These are phyloP conservation scores for Delphinus delphis DNA, from an alignment of 2,113 vertebrate genomes.

Conservation along the genomic window DNA sequence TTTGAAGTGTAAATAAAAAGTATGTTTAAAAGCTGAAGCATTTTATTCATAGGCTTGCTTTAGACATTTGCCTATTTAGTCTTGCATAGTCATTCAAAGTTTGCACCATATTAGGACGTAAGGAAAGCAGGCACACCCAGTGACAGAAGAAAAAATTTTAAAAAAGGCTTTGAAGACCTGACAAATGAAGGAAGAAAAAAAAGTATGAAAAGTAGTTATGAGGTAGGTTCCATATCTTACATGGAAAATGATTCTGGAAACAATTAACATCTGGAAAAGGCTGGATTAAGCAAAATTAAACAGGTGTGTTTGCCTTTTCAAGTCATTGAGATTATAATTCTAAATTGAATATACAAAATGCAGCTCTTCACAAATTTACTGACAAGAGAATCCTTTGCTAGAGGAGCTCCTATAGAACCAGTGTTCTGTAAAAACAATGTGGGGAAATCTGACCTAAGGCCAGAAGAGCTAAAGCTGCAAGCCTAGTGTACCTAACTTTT, in stretches of 20 bases:
- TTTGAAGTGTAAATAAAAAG: background rate
- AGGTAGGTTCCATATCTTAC: background rate
- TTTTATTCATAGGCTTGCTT: background rate
- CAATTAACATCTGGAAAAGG: background rate
- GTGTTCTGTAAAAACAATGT: background rate
- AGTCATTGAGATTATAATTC: background rate
- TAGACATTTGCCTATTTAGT: background rate
- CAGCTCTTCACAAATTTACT: background rate
- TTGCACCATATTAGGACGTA: background rate
- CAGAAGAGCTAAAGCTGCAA: background rate
- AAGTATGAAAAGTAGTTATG: background rate
- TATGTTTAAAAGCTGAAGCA: background rate
- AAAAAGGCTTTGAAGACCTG: background rate
- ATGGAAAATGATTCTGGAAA: constrained; percentile 28
- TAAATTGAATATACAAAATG: background rate
- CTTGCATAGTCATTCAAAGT: background rate
- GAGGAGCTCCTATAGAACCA: background rate
- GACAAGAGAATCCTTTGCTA: background rate
- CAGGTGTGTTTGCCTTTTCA: background rate
- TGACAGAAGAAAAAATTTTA: background rate
- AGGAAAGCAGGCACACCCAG: background rate
- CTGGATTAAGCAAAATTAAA: background rate
- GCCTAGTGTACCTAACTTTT: background rate
- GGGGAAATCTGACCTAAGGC: background rate
- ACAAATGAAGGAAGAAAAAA: background rate